Percentiles rank a stretch among this genome's conserved stretches.
These are phyloP conservation scores for Drosophila auraria DNA, from an alignment of 1,140 invertebrate species.

Conservation along the genomic window DNA sequence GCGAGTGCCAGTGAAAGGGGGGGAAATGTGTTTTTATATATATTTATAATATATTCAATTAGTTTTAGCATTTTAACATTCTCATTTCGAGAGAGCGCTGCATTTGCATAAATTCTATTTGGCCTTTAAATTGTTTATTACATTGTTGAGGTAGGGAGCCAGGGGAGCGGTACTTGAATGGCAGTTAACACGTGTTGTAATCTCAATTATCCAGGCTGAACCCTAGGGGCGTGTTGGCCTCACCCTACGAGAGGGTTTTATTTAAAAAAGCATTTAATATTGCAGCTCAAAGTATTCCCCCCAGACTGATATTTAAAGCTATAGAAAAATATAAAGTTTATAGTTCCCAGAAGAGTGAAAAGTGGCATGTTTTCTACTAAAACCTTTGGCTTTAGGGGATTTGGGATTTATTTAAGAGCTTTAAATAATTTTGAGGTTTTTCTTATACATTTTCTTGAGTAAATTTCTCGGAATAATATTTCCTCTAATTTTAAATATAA, in stretches of 20 bases:
- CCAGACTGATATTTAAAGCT: not conserved
- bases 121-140: slow-evolving; percentile 54
- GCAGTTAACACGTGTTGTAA: slow-evolving; percentile 52
- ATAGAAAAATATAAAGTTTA: not conserved
- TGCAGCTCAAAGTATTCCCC: not conserved
- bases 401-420: no score
- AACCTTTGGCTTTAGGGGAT: not conserved
- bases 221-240: slow-evolving; percentile 23
- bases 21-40: not conserved
- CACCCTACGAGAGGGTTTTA: slow-evolving; percentile 2
- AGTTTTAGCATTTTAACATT: slow-evolving; percentile 53
- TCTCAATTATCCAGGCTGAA: slow-evolving; percentile 42
- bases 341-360: not conserved
- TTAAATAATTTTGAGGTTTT: no score
- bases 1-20: slow-evolving; percentile 14
- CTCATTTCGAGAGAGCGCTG: slow-evolving; percentile 6
- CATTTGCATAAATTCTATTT: slow-evolving; percentile 55
- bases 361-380: no score
- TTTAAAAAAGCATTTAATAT: slow-evolving; percentile 13
- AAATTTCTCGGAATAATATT: no score
- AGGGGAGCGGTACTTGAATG: slow-evolving; percentile 24
- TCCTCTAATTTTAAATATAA: not conserved
- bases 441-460: no score
- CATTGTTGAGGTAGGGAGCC: not conserved
- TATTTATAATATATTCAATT: slow-evolving; percentile 44